Evolutionary conservation across 2,888 invertebrate species (phyloP), one percentile per base, ranked within the genome.

Genomic region (Schizaphis graminum): DNA sequence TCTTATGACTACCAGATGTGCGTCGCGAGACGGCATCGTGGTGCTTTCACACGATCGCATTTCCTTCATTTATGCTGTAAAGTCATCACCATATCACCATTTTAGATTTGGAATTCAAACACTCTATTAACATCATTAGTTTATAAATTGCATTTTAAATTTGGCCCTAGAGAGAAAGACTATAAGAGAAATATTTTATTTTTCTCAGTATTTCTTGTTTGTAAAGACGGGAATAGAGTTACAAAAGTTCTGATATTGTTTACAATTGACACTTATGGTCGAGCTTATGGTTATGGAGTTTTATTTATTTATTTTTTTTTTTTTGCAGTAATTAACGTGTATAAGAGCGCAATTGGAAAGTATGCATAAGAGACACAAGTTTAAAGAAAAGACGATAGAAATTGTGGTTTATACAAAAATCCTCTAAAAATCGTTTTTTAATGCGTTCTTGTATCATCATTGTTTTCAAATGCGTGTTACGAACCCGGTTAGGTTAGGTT

Each of bases 1-100:
- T 24, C 92, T 53, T 77, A n/a, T 91, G 49, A 21, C 13, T 7
- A 87, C 87, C 87, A 92, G 92, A 89, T 88, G 92, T 92, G 61
- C 91, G 61, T 86, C 91, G 44, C 44, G 28, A 67, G 89, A 85
- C 85, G 85, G 89, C 56, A 47, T 28, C 57, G 88, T n/a, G 41
- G 90, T 86, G 94, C 90, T 94, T 94, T 94, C 94, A 91, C 94
- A 49, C 53, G 35, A 61, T 87, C 86, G n/a, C 44, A 87, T 67
- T 92, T 87, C 16, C 67, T 91, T 61, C 21, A 13, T 28, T 28
- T 57, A 57, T 44, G 7, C 49, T 47, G 67, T n/a, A 28, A 49
- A 49, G 35, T 91, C 11, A 53, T 28, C 28, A 56, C 41, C 13
- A 56, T 56, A 57, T 35, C 49, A 53, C 53, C 21, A 53, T 24